These are phyloP conservation scores for Gallinago nigripennis DNA, from an alignment of 2,797 vertebrate species.

Conservation along the genomic window DNA sequence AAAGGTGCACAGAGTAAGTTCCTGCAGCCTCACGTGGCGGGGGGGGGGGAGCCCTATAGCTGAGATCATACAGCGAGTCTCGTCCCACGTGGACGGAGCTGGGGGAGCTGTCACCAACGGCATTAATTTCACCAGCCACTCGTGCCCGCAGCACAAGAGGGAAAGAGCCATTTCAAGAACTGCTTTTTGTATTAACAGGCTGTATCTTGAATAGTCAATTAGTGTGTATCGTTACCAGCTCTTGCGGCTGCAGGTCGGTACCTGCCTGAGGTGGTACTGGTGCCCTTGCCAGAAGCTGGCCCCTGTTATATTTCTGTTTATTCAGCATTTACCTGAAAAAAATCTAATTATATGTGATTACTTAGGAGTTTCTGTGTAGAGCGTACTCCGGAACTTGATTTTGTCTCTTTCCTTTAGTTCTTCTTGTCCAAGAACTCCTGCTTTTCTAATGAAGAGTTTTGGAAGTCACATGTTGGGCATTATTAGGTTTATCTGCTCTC, in stretches of 20 bases:
- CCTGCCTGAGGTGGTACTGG: not conserved
- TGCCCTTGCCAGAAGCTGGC: not conserved
- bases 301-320: fast-evolving
- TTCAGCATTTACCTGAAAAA: not conserved
- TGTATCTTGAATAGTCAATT: not conserved
- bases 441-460: not conserved
- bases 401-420: not conserved
- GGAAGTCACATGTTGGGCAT: not conserved
- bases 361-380: not conserved
- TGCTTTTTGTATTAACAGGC: not conserved
- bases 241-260: not conserved
- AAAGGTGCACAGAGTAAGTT: not conserved
- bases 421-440: not conserved
- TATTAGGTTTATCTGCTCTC: not conserved
- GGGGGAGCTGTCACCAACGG: not conserved
- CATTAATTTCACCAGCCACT: not conserved
- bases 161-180: slow-evolving; percentile 13
- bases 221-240: not conserved
- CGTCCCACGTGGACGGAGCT: fast-evolving
- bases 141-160: not conserved
- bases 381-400: not conserved
- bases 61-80: not conserved
- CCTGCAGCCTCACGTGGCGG: not conserved
- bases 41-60: not conserved
- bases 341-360: not conserved